phyloP scores from a whole-genome alignment of 2,888 invertebrate species.

The Rhaphigaster nebulosa region DNA sequence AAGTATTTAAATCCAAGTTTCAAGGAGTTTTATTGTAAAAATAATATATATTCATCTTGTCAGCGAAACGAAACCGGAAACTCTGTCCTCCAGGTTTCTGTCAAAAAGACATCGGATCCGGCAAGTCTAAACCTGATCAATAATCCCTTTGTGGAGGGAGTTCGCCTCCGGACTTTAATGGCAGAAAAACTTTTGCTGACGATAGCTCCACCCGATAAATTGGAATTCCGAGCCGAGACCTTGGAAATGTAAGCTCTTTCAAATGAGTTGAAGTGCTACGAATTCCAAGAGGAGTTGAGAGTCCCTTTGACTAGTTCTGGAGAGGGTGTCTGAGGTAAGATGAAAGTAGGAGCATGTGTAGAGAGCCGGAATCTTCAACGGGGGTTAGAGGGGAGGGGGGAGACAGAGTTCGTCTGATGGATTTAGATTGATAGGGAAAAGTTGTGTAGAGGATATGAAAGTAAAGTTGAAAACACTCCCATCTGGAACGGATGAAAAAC shows the following conservation, averaged over 20 bases:
- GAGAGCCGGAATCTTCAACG: too few relatives aligned
- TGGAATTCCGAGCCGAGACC: not conserved
- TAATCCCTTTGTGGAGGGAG: not conserved
- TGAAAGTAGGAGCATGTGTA: constrained; percentile 3
- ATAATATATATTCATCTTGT: too few relatives aligned
- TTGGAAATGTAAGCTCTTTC: not conserved
- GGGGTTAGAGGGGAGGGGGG: not conserved
- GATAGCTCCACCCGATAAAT: not conserved
- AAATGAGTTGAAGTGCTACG: not conserved
- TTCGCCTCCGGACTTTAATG: constrained; percentile 1
- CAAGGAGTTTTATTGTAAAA: too few relatives aligned
- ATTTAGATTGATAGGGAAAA: constrained; percentile 7
- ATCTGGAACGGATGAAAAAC: not conserved
- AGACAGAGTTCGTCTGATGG: not conserved
- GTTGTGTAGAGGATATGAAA: not conserved
- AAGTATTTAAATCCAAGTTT: too few relatives aligned
- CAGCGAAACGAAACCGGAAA: too few relatives aligned
- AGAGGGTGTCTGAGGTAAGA: not conserved
- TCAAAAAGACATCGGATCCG: too few relatives aligned
- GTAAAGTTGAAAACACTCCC: not conserved
- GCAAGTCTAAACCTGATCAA: not conserved
- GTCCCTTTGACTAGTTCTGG: not conserved
- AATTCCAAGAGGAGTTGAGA: not conserved
- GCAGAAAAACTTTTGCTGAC: not conserved
- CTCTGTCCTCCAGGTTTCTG: too few relatives aligned